Base-by-base conservation (phyloP, 2,113 vertebrate species). In the Oncorhynchus nerka region DNA sequence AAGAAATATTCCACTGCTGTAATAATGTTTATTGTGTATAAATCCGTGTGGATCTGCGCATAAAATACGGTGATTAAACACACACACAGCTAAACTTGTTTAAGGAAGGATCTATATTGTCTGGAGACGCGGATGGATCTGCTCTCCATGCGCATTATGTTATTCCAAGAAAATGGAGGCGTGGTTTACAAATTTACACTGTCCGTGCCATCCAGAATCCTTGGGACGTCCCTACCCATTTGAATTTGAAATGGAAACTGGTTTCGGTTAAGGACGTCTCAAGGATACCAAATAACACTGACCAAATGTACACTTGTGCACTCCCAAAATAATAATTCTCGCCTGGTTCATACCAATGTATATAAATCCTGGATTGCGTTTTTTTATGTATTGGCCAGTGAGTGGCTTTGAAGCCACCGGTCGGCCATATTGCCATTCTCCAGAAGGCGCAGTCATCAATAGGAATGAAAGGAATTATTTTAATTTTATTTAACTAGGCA, bases 161-260 rank as follows among this genome's bases (percentile, higher is more conserved):
- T 77, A 88, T 93, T 94, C 93, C 87, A 81, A 91, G 93, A 94
- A 90, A 83, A 22, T 67, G 71, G 77, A 88, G 88, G 91, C 89
- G 91, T 79, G 79, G 82, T 9, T 84, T 74, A 87, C 81, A 85
- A 55, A 67, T 70, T 82, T 85, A 87, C 92, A 92, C 92, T 92
- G 34, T 39, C 34, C 2, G 34, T 8, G 34, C 34, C 9, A 2
- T 9, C 39, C 39, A 8, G 9, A 11, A 3, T 11, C 39, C 39
- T 11, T 11, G 39, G 39, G 39, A 45, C 2, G 39, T 45, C 9
- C 39, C 9, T 45, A 45, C 9, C 9, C 39, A 3, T 45, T 11
- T 45, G 9, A 11, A 45, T 11, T 45, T 3, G 9, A 45, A 11
- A 45, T 45, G 9, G 3, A 11, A 45, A 45, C 39, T 45, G 39